Evolutionary conservation across 2,113 vertebrate genomes (phyloP).

Genomic region (Rhegmatorhina hoffmannsi): DNA sequence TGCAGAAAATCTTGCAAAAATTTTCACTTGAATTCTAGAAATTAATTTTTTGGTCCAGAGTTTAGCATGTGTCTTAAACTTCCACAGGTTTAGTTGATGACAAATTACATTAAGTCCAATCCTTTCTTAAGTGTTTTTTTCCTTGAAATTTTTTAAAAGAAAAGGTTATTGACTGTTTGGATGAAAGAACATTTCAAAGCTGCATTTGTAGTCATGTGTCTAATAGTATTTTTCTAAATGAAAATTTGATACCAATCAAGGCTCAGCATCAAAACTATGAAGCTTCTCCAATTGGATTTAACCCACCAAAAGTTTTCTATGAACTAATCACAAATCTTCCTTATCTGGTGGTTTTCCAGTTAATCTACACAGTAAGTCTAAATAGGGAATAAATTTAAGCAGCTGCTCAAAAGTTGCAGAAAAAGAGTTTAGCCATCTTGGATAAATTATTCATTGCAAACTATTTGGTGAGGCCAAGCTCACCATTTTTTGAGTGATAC

Average conservation of each 20-base stretch:
- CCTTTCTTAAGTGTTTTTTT: not conserved
- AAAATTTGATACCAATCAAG: not conserved
- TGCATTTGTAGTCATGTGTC: not conserved
- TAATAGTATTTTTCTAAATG: not conserved
- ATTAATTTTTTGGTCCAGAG: not conserved
- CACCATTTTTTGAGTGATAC: not conserved
- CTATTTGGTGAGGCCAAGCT: not conserved
- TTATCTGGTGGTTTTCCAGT: not conserved
- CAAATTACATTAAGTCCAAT: not conserved
- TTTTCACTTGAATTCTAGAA: not conserved
- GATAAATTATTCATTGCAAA: not conserved
- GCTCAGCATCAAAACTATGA: not conserved
- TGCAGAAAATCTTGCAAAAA: not conserved
- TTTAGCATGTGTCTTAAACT: not conserved
- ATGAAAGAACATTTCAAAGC: not conserved
- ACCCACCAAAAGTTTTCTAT: not conserved
- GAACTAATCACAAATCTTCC: not conserved
- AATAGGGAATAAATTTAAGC: not conserved
- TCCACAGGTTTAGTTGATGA: not conserved
- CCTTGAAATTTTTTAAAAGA: not conserved
- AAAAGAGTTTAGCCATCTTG: not conserved
- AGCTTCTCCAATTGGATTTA: not conserved
- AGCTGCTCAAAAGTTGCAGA: not conserved
- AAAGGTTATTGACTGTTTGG: not conserved
- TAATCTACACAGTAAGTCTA: not conserved